phyloP scores from a whole-genome alignment of 2,113 vertebrate genomes.

The Hemichromis elongatus region DNA sequence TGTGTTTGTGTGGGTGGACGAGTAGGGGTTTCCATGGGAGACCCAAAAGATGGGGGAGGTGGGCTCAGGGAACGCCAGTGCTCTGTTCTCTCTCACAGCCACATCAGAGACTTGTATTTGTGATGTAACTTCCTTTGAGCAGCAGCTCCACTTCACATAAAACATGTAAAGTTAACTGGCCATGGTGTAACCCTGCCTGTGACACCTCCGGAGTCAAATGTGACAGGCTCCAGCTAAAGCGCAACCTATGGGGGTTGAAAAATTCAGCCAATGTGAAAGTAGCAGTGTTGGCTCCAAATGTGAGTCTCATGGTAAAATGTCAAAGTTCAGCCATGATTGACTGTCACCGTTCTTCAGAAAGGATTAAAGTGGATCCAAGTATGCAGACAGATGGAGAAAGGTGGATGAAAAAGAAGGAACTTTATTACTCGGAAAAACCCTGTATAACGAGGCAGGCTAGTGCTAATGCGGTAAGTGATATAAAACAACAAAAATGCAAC shows the following conservation, averaged over 20 bases:
- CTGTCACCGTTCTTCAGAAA: not conserved
- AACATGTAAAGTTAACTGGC: not conserved
- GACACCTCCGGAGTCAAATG: not conserved
- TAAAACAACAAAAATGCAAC: not conserved
- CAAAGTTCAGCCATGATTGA: not conserved
- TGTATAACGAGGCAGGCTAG: not conserved
- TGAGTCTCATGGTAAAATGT: not conserved
- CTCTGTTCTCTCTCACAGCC: not conserved
- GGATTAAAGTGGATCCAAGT: not conserved
- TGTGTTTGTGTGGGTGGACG: not conserved
- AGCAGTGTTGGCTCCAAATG: not conserved
- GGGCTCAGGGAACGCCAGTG: constrained; percentile 30
- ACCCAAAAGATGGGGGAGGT: constrained; percentile 12
- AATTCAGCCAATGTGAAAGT: not conserved
- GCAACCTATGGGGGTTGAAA: not conserved
- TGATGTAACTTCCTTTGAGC: not conserved
- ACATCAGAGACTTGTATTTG: not conserved
- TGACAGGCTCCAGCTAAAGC: not conserved
- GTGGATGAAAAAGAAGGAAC: not conserved
- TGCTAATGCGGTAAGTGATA: not conserved
- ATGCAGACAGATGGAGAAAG: not conserved
- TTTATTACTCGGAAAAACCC: not conserved
- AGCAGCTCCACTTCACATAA: not conserved
- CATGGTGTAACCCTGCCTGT: not conserved
- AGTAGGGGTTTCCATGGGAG: constrained; percentile 24